Evolutionary conservation across 2,113 vertebrate genomes (phyloP), one percentile per base, ranked within the genome.

Genomic region (Hucho hucho): DNA sequence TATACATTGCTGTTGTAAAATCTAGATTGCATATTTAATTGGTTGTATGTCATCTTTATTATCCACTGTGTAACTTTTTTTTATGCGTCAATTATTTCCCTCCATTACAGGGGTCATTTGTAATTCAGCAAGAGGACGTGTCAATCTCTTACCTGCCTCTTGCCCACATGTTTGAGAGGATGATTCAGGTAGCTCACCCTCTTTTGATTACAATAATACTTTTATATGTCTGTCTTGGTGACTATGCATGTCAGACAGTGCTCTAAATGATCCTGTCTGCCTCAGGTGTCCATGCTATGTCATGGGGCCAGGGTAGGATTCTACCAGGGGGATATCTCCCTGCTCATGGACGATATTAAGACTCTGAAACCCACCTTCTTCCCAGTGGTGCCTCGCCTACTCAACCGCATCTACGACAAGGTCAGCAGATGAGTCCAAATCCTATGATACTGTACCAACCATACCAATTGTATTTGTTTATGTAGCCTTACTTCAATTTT

Each of bases 121-220:
- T 89, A 72, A 91, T 93, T 83, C 87, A 75, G 7, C 87, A 92
- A 32, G 90, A 93, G 37, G 92, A 94, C 18, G 92, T 94, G 84
- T 92, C 92, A n/a, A 93, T 94, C 82, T 94, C 93, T 1, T 94
- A 94, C 87, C 87, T 94, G 81, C 93, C 93, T 1, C 92, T 94
- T 29, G 93, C 93, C 28, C 93, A 94, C 84, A 94, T 94, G 93
- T 94, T 94, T 74, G 93, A 94, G 83, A 89, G 92, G 79, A 93
- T 94, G 93, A 93, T 93, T 78, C 92, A 93, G 92, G 93, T 94
- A 79, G 61, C 16, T 22, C 7, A 67, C 25, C 28, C 56, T 43
- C 28, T 58, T 28, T 25, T 56, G 37, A 26, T 24, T 32, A 46
- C 18, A 56, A 49, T 29, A 12, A 11, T 11, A 43, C 37, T 43